Evolutionary conservation across 2,888 invertebrate species (phyloP).

Genomic region (Aquatica leii): DNA sequence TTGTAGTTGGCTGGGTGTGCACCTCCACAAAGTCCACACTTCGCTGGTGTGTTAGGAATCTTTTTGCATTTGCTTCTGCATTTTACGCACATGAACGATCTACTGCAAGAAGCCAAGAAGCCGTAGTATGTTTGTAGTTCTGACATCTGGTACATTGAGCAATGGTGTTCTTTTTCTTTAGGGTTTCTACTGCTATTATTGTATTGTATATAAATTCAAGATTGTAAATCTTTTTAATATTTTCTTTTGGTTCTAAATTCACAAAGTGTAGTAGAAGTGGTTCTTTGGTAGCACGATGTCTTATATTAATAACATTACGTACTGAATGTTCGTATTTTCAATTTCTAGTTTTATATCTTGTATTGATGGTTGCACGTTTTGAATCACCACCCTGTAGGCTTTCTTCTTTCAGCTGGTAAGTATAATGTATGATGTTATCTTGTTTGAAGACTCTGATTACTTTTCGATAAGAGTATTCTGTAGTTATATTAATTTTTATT

Average conservation of each 20-base stretch:
- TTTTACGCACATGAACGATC: too few relatives aligned
- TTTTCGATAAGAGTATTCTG: neutral
- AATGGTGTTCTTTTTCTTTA: slow-evolving; percentile 28
- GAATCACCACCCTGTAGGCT: neutral
- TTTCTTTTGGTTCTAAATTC: neutral
- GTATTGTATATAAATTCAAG: slow-evolving; percentile 25
- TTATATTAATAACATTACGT: neutral
- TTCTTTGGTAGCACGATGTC: neutral
- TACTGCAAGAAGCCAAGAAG: too few relatives aligned
- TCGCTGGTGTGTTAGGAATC: neutral
- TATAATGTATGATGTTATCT: too few relatives aligned
- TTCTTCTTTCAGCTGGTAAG: too few relatives aligned
- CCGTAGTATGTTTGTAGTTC: slow-evolving; percentile 39
- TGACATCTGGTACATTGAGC: too few relatives aligned
- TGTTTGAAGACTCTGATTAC: neutral
- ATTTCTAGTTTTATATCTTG: neutral
- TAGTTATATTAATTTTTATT: neutral
- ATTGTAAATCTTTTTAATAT: slow-evolving; percentile 33
- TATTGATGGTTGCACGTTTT: neutral
- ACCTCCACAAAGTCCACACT: slow-evolving; percentile 39
- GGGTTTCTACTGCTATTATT: too few relatives aligned
- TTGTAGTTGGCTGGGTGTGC: slow-evolving; percentile 4
- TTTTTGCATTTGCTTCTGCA: slow-evolving; percentile 10
- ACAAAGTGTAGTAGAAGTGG: neutral
- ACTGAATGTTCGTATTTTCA: neutral